A percentile compares a stretch with the other conserved stretches of the same genome.
Evolutionary conservation across 2,113 vertebrate species (phyloP).

Genomic region (Felis chaus): DNA sequence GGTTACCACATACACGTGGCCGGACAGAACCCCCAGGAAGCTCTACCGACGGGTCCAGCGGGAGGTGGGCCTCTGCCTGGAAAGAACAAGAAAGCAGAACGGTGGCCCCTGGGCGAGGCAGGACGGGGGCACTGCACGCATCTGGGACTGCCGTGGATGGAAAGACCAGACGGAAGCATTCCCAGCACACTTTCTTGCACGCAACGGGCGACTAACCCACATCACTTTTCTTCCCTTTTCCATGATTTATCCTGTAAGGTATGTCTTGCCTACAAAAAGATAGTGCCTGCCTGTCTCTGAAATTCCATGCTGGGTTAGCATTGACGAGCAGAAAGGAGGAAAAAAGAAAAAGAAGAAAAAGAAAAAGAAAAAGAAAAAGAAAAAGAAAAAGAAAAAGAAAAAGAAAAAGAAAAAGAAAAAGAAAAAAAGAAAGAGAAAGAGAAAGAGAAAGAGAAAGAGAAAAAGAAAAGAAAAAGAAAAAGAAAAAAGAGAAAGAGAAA

Average conservation of each 20-base stretch:
- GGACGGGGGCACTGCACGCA: fast-evolving
- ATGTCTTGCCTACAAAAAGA: not conserved
- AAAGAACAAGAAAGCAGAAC: not conserved
- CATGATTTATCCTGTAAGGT: not conserved
- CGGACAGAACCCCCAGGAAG: fast-evolving
- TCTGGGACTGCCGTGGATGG: fast-evolving
- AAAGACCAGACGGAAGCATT: fast-evolving
- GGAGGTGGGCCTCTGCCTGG: not conserved
- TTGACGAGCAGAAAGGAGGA: not conserved
- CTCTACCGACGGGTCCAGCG: fast-evolving
- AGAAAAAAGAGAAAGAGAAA: too few relatives aligned
- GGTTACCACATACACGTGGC: not conserved
- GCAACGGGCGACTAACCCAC: not conserved
- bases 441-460: too few relatives aligned
- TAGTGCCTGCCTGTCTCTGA: not conserved
- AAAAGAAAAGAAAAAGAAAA: too few relatives aligned
- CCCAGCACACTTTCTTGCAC: too few relatives aligned
- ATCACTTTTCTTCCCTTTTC: not conserved
- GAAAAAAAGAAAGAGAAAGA: too few relatives aligned
- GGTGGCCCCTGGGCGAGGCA: fast-evolving
- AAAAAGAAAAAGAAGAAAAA: too few relatives aligned
- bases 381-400: too few relatives aligned
- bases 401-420: too few relatives aligned
- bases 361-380: too few relatives aligned
- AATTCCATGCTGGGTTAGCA: not conserved